phyloP scores from a whole-genome alignment of 2,888 invertebrate genomes.

The Shargacucullia verbasci region DNA sequence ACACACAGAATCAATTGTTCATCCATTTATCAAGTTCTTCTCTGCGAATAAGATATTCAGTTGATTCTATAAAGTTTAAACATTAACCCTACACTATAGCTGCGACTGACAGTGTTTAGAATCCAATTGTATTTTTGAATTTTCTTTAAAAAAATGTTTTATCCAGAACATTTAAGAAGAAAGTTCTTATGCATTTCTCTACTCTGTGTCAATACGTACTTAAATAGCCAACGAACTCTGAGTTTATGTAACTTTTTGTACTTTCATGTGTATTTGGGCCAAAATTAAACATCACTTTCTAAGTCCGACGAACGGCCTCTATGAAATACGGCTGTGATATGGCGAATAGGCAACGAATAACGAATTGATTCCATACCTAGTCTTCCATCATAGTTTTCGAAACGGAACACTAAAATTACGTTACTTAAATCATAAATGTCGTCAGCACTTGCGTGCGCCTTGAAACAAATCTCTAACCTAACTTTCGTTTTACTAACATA shows the following conservation, averaged over 20 bases:
- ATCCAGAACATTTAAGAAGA: too few species aligned
- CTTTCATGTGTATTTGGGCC: constrained; percentile 10
- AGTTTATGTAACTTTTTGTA: constrained; percentile 3
- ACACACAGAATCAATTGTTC: too few species aligned
- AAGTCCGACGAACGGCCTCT: constrained; percentile 2
- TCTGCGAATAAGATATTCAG: too few species aligned
- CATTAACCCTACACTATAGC: too few species aligned
- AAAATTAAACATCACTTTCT: constrained; percentile 21
- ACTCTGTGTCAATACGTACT: constrained; percentile 1
- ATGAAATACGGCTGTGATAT: background rate
- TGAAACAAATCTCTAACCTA: constrained; percentile 11
- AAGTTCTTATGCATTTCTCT: background rate
- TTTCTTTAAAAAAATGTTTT: too few species aligned
- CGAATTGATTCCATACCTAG: too few species aligned
- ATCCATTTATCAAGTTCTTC: too few species aligned
- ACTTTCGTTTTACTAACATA: constrained; percentile 22
- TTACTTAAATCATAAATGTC: constrained; percentile 1
- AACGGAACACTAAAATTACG: constrained; percentile 11
- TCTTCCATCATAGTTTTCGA: constrained; percentile 3
- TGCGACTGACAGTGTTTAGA: too few species aligned
- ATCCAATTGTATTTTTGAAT: too few species aligned
- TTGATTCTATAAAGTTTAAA: too few species aligned
- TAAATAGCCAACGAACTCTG: constrained; percentile 18
- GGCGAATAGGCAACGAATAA: constrained; percentile 4
- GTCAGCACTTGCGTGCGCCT: background rate